These are phyloP conservation scores for Dasypolia templi DNA, from an alignment of 2,888 invertebrate species.

Conservation along the genomic window DNA sequence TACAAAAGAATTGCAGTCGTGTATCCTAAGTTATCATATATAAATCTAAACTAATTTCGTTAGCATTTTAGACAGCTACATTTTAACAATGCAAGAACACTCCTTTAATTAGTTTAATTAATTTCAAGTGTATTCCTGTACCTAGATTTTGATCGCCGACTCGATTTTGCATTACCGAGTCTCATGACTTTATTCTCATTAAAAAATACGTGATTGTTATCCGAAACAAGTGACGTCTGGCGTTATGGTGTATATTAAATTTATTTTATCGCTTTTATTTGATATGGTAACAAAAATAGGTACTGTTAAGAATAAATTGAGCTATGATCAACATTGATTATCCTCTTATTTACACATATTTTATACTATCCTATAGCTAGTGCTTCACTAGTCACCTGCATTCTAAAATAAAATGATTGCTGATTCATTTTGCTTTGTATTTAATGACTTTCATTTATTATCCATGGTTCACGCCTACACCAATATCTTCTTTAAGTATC, in stretches of 20 bases:
- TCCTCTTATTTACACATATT: no score
- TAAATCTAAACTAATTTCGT: conserved; percentile 17
- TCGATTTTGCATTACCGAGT: conserved; percentile 2
- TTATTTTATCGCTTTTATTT: not conserved
- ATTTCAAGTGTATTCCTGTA: not conserved
- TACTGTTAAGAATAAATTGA: not conserved
- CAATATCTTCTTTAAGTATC: not conserved
- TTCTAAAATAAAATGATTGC: not conserved
- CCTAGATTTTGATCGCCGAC: conserved; percentile 24
- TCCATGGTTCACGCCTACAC: no score
- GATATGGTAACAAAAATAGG: not conserved
- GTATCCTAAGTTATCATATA: conserved; percentile 19
- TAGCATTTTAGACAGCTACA: conserved; percentile 6
- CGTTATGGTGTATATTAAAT: conserved; percentile 22
- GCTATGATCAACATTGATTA: not conserved
- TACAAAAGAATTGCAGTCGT: conserved; percentile 8
- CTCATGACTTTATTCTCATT: conserved; percentile 24
- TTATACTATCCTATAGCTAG: not conserved
- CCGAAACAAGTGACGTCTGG: conserved; percentile 37
- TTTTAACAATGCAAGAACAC: conserved; percentile 19
- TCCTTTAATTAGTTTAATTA: conserved; percentile 35
- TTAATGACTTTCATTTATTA: not conserved
- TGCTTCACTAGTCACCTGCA: not conserved
- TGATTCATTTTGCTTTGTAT: not conserved
- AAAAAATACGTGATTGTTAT: conserved; percentile 41